Evolutionary conservation across 2,888 invertebrate species (phyloP).

Genomic region (Stegophylla sp.): DNA sequence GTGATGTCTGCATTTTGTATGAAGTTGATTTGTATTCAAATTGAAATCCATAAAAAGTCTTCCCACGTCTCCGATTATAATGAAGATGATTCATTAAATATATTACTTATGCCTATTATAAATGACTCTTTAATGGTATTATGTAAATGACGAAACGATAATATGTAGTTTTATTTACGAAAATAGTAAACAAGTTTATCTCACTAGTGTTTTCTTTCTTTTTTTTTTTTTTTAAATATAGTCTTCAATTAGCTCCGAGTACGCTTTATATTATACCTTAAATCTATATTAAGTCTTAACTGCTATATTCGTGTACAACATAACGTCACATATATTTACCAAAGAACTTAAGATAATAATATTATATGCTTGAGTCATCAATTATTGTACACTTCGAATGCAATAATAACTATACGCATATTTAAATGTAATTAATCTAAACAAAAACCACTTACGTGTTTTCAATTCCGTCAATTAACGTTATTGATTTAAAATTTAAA

Average conservation of each 20-base stretch:
- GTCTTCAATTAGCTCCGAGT: conserved; percentile 6
- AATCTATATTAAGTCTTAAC: not conserved
- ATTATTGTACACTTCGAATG: not conserved
- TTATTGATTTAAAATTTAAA: not conserved
- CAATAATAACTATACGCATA: not conserved
- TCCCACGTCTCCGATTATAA: too few species aligned
- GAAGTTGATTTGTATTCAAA: too few species aligned
- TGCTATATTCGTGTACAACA: not conserved
- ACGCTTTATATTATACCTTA: conserved; percentile 5
- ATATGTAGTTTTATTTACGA: conserved; percentile 1
- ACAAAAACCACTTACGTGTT: not conserved
- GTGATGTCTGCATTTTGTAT: too few species aligned
- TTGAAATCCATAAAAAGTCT: too few species aligned
- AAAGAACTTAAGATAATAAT: conserved; percentile 33
- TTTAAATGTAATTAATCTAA: conserved; percentile 10
- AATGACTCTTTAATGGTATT: not conserved
- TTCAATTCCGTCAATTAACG: not conserved
- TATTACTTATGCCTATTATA: not conserved
- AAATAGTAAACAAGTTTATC: conserved; percentile 35
- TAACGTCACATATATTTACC: not conserved
- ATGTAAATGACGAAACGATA: not conserved
- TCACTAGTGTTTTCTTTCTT: conserved; percentile 20
- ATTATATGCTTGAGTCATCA: not conserved
- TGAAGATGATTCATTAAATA: too few species aligned
- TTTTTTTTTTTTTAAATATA: conserved; percentile 8